phyloP scores from a whole-genome alignment of 2,113 vertebrate genomes.

The Channa maculata region DNA sequence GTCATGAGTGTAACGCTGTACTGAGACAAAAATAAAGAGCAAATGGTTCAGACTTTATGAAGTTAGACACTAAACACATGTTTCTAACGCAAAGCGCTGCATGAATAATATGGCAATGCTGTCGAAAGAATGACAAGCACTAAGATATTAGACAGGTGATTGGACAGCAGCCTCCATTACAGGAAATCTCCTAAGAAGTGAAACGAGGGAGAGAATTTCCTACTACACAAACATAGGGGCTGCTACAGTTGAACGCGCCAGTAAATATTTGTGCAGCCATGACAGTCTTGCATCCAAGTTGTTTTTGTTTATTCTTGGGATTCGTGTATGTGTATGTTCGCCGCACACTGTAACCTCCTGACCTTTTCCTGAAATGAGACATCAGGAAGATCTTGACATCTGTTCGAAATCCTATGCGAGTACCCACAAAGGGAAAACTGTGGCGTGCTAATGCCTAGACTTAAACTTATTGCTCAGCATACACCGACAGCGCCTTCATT shows the following conservation, averaged over 20 bases:
- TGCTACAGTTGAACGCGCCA: background rate
- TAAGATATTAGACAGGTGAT: no score
- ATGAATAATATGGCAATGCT: no score
- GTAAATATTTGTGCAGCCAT: background rate
- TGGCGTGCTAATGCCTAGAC: background rate
- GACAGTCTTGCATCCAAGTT: background rate
- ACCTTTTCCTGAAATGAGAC: constrained; percentile 17
- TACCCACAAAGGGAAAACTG: constrained; percentile 10
- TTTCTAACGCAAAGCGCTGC: no score
- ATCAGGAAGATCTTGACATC: constrained; percentile 1
- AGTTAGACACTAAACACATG: no score
- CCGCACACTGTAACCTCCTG: constrained; percentile 14
- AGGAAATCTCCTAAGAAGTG: no score
- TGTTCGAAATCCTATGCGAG: background rate
- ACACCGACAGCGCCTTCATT: constrained; percentile 13
- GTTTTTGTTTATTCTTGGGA: background rate
- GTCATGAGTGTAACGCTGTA: no score
- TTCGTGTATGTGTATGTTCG: constrained; percentile 2
- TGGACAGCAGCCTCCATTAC: no score
- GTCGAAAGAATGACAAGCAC: no score
- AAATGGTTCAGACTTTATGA: no score
- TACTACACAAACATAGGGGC: no score
- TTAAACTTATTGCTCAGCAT: constrained; percentile 13
- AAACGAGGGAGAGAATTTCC: no score
- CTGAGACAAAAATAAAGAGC: no score